Evolutionary conservation across 2,888 invertebrate genomes (phyloP).

Genomic region (Aphrophora alni): DNA sequence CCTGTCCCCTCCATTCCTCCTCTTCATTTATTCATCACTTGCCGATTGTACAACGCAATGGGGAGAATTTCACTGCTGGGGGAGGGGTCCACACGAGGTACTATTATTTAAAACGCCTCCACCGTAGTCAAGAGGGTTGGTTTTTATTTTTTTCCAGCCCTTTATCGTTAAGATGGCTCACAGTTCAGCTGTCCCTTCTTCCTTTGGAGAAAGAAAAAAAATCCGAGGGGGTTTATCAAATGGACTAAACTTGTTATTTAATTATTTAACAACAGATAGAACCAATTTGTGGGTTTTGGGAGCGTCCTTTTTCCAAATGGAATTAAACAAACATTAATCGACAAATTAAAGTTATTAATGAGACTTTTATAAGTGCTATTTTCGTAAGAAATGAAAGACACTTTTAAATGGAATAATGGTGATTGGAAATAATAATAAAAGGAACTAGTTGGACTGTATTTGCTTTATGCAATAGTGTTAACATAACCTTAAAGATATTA

Average conservation of each 20-base stretch:
- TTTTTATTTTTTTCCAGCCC: neutral
- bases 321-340: neutral
- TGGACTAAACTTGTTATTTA: slow-evolving; percentile 4
- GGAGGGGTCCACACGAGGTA: slow-evolving; percentile 2
- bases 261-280: slow-evolving; percentile 1
- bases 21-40: slow-evolving; percentile 4
- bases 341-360: neutral
- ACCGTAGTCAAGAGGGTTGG: slow-evolving; percentile 9
- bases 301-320: neutral
- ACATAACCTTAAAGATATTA: no score
- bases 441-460: no score
- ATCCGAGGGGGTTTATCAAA: neutral
- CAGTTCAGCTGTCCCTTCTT: neutral
- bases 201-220: neutral
- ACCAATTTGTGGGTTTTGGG: neutral
- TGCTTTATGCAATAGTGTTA: no score
- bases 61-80: neutral
- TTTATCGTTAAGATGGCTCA: slow-evolving; percentile 6
- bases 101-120: slow-evolving; percentile 9
- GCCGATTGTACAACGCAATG: neutral
- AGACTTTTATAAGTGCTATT: no score
- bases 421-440: no score
- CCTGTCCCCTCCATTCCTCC: neutral
- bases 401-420: no score
- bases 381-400: no score